Evolutionary conservation across 2,797 vertebrate genomes (phyloP), one percentile per base, ranked within the genome.

Genomic region (Acanthiza pusilla): DNA sequence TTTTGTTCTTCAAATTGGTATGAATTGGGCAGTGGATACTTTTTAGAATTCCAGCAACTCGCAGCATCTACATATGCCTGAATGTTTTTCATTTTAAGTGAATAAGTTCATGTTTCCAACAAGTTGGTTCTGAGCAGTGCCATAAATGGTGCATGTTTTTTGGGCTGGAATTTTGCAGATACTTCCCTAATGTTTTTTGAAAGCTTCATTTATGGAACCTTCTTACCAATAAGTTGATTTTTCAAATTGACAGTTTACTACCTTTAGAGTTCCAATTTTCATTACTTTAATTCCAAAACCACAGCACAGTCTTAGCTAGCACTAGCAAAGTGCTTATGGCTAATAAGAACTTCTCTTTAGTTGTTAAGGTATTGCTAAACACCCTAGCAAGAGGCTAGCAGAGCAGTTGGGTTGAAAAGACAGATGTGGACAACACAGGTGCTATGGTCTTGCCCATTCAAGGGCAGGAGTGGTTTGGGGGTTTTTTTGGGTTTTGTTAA

Each of bases 341-440:
- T 48, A 38, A 17, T 34, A 43, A 32, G 42, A 30, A 4, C 23
- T 51, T 81, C 14, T 87, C 2, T 91, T 62, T 32, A 38, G 19
- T 40, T 61, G 40, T 47, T 68, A 4, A 15, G n/a, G 12, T 54
- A 10, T 47, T 51, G 42, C 83, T 75, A 6, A 83, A 25, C 38
- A 9, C 19, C 47, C 9, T n/a, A 60, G n/a, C 38, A 53, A 48
- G 57, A 36, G 27, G 30, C 63, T 50, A 47, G 26, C 53, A 7
- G 38, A 61, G 50, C 47, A 26, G n/a, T 13, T 78, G 19, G 18
- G 16, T 62, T 78, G 66, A 65, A 91, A 34, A 77, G 50, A 30
- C 34, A 57, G 27, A 32, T 0, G 0, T 47, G 50, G 34, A 14
- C 18, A 63, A 1, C 29, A 30, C 29, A 76, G 29, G 18, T 61